Conservation (phyloP, 2,888 invertebrate genomes). For the Mythimna albipuncta region DNA sequence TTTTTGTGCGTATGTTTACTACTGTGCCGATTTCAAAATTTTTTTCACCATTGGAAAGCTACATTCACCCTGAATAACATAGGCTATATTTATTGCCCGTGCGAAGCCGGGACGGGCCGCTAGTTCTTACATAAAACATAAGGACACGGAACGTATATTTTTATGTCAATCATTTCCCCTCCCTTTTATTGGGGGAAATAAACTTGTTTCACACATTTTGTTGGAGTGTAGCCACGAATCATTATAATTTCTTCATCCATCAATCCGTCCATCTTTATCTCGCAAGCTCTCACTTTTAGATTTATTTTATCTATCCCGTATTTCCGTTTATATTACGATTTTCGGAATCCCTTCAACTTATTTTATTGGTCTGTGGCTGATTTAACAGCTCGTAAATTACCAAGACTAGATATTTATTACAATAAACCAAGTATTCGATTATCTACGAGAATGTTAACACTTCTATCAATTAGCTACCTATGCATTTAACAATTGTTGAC, state of each 20-base stretch:
- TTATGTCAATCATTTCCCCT: conserved; percentile 34
- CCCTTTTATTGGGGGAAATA: conserved; percentile 37
- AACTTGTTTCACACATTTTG: conserved; percentile 30
- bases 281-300: conserved; percentile 19
- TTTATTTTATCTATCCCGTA: conserved; percentile 26
- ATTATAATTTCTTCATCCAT: conserved; percentile 48
- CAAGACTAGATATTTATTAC: not conserved
- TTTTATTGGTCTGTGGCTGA: conserved; percentile 10
- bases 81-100: too few species aligned
- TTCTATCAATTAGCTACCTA: conserved; percentile 1
- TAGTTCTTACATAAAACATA: conserved; percentile 7
- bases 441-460: not conserved
- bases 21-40: too few species aligned
- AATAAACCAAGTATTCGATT: conserved; percentile 9
- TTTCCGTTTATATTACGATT: conserved; percentile 11
- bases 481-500: not conserved
- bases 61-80: too few species aligned
- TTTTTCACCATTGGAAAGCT: too few species aligned
- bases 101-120: too few species aligned
- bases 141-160: conserved; percentile 4
- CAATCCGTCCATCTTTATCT: conserved; percentile 30
- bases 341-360: conserved; percentile 16
- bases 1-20: too few species aligned
- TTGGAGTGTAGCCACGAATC: conserved; percentile 28
- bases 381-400: conserved; percentile 26